A percentile compares a stretch with the other conserved stretches of the same genome.
Evolutionary conservation across 2,113 vertebrate genomes (phyloP).

Genomic region (Rhagologus leucostigma): DNA sequence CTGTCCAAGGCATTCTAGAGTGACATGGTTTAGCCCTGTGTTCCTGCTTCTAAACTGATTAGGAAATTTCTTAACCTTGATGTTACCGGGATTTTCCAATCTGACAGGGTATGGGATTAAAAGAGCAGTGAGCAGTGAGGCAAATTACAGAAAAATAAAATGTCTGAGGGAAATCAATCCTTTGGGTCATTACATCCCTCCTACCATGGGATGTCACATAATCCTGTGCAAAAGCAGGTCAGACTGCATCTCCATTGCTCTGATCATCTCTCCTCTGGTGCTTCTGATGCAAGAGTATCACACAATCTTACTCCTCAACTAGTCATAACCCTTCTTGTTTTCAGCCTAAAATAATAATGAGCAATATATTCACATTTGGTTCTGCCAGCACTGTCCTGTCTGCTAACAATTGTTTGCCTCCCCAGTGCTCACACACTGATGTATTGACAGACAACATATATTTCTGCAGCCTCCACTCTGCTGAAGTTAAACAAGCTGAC

Average conservation of each 20-base stretch:
- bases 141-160: not conserved
- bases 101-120: not conserved
- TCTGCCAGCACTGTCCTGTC: not conserved
- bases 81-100: not conserved
- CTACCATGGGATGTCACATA: not conserved
- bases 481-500: conserved; percentile 2
- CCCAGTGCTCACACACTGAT: not conserved
- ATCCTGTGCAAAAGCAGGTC: not conserved
- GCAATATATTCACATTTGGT: not conserved
- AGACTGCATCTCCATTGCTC: not conserved
- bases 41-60: not conserved
- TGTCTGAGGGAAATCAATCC: not conserved
- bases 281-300: not conserved
- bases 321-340: not conserved
- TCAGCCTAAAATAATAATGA: not conserved
- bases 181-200: not conserved
- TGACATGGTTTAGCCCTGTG: not conserved
- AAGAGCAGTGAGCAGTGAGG: not conserved
- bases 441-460: conserved; percentile 1
- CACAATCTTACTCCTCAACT: not conserved
- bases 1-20: not conserved
- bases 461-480: not conserved
- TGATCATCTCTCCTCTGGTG: not conserved
- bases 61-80: not conserved
- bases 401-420: not conserved